Conservation (phyloP, 2,888 invertebrate species). For the Mimas tiliae region DNA sequence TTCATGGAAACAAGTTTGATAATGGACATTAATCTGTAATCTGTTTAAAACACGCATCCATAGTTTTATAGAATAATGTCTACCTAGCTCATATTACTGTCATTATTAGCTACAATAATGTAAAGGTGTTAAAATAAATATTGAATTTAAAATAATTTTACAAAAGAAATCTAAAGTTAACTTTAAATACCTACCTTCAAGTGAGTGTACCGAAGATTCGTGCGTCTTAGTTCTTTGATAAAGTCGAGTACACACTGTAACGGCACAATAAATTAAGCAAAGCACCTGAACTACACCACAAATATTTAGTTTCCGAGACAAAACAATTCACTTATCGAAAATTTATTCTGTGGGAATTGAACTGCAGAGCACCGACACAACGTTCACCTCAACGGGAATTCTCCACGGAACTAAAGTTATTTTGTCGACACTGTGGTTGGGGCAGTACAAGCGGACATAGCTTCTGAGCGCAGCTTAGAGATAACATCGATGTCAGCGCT, state of each 20-base stretch:
- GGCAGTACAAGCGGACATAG: constrained; percentile 40
- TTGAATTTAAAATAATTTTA: background rate
- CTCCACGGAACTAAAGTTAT: constrained; percentile 74
- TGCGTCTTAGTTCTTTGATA: background rate
- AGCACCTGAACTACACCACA: constrained; percentile 29
- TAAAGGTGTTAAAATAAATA: background rate
- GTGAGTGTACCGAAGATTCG: constrained; percentile 2
- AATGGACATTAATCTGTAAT: background rate
- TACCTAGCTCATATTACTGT: background rate
- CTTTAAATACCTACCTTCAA: constrained; percentile 17
- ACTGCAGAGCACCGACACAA: constrained; percentile 34
- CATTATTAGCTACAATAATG: background rate
- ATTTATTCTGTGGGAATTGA: constrained; percentile 33
- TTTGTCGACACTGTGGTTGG: constrained; percentile 60
- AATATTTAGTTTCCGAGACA: constrained; percentile 29
- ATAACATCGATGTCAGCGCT: constrained; percentile 43
- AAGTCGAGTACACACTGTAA: constrained; percentile 11
- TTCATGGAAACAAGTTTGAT: constrained; percentile 7
- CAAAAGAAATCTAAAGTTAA: constrained; percentile 1
- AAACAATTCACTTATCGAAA: constrained; percentile 39
- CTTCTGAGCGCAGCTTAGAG: constrained; percentile 40
- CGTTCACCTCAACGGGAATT: constrained; percentile 66
- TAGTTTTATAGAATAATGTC: background rate
- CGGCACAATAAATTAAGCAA: constrained; percentile 20
- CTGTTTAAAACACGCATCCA: background rate